These are phyloP conservation scores for Uloborus plumipes DNA, from an alignment of 2,888 invertebrate genomes.

Conservation along the genomic window DNA sequence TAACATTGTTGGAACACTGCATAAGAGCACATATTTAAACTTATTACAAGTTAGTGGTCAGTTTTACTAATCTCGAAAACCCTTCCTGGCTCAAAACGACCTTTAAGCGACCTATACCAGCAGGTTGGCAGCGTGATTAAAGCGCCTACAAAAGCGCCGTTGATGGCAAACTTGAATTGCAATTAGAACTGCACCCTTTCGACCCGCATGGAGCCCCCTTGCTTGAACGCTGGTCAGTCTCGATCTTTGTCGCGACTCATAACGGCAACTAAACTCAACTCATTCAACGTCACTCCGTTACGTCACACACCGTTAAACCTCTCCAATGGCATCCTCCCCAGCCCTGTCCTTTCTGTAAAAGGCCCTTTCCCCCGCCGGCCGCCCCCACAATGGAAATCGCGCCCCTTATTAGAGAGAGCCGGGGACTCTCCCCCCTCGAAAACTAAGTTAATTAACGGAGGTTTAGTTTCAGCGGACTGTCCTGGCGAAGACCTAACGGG, in stretches of 20 bases:
- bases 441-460: conserved; percentile 63
- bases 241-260: conserved; percentile 49
- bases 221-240: conserved; percentile 33
- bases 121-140: no score
- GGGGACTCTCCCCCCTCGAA: conserved; percentile 22
- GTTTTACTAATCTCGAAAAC: no score
- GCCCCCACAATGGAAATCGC: conserved; percentile 37
- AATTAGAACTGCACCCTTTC: conserved; percentile 29
- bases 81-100: no score
- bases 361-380: neutral
- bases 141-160: neutral
- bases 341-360: no score
- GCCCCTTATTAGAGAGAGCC: conserved; percentile 40
- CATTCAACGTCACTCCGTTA: conserved; percentile 57
- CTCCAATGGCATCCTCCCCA: conserved; percentile 29
- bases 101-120: no score
- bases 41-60: no score
- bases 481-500: conserved; percentile 40
- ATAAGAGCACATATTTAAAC: no score
- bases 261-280: conserved; percentile 48
- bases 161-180: conserved; percentile 1
- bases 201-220: conserved; percentile 22
- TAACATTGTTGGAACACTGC: no score
- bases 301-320: conserved; percentile 53
- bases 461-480: conserved; percentile 37